Base-by-base conservation (phyloP, 2,888 invertebrate species). In the Drosophila rellima region DNA sequence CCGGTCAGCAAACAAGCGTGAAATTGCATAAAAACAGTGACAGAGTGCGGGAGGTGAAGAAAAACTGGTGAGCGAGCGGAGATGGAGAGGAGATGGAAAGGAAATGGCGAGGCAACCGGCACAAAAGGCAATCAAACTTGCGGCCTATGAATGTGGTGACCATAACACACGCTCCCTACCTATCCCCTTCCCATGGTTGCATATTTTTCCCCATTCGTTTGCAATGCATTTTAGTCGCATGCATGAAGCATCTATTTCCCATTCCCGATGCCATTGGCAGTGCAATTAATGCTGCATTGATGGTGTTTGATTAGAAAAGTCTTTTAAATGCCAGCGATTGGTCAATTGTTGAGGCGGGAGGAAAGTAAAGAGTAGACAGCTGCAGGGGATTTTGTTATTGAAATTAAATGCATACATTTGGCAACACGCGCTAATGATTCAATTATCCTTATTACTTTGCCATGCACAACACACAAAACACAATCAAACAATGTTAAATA, bases 1-100 rank as follows among this genome's bases (percentile, higher is more conserved):
- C 59, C 68, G 85, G 86, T 66, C 82, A 70, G 87, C 87, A 84
- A 81, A 82, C 87, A 80, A 86, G 83, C 83, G 78, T 84, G 82
- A 84, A 84, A 87, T 84, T 84, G 84, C 78, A 82, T 80, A 78
- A 82, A 82, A 82, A 78, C 73, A 72, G 67, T 78, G 79, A 70
- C 61, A 66, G 35, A 61, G 68, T 66, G 51, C 23, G 52, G 56
- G 29, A 47, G 56, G 18, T 29, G 31, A 45, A 29, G 29, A 11
- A 26, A 62, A 39, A 10, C 17, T 17, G 29, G 26, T 33, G 13
- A 31, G 1, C 5, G 15, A 64, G 48, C 5, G 42, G 56, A 29
- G 29, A 11, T 18, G 20, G 23, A 33, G 31, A 2, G 35, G 15
- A 35, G 44, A 23, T n/a, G 42, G 10, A 17, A 17, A 17, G 35